A percentile compares a stretch with the other conserved stretches of the same genome.
phyloP scores from a whole-genome alignment of 2,888 invertebrate species.

The Cephus pulcher region DNA sequence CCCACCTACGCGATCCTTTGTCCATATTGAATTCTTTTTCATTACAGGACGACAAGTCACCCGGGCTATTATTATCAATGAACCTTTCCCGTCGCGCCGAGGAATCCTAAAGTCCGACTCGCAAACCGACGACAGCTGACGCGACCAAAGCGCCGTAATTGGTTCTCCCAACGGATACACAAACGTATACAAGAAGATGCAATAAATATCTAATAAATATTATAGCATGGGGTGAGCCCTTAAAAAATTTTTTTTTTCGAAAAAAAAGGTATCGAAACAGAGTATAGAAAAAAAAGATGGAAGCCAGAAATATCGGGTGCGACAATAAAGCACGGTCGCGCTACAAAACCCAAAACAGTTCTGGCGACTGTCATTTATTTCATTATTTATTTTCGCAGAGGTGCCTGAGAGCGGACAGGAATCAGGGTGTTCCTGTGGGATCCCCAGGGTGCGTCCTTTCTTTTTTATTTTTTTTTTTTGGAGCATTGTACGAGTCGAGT shows the following conservation, averaged over 20 bases:
- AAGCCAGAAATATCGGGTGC: constrained; percentile 15
- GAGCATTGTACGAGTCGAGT: constrained; percentile 63
- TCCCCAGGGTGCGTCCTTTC: constrained; percentile 26
- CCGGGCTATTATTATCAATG: background rate
- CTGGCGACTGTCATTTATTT: constrained; percentile 62
- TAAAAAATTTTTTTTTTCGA: constrained; percentile 42
- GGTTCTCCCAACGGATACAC: constrained; percentile 43
- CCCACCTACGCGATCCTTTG: background rate
- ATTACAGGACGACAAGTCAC: background rate
- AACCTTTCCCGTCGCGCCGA: background rate
- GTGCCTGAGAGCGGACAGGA: constrained; percentile 30
- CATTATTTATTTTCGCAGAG: constrained; percentile 57
- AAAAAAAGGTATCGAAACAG: constrained; percentile 26
- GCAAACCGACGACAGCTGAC: constrained; percentile 2
- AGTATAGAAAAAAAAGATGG: background rate
- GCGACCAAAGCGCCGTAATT: constrained; percentile 16
- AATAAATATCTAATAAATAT: constrained; percentile 66
- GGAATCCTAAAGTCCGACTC: background rate
- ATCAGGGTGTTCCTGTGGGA: constrained; percentile 36
- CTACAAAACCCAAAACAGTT: constrained; percentile 65
- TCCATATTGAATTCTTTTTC: background rate
- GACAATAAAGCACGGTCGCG: constrained; percentile 50
- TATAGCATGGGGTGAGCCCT: constrained; percentile 54
- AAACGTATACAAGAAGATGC: constrained; percentile 27
- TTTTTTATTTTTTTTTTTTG: constrained; percentile 32